Evolutionary conservation across 2,113 vertebrate species (phyloP), one percentile per base, ranked within the genome.

Genomic region (Rhagologus leucostigma): DNA sequence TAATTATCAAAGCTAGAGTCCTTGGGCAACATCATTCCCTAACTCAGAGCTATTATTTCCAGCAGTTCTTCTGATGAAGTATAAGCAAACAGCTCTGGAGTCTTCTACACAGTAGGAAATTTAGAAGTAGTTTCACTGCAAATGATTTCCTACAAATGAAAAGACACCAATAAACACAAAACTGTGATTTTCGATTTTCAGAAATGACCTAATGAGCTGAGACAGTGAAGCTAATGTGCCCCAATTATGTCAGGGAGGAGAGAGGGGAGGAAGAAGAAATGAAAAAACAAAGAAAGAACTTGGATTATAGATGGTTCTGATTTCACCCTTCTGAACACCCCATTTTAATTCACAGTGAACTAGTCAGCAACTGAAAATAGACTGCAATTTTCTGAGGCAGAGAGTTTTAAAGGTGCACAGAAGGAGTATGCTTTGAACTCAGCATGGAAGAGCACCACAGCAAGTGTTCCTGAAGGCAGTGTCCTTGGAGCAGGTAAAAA

Each of bases 151-250:
- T 90, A 62, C 70, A 74, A 93, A 74, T 90, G 65, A 91, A 89
- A 94, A 93, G 65, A 30, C 35, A 84, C 50, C 76, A 92, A 74
- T 80, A 93, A 93, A 89, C 55, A 81, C 21, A 84, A 84, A 92
- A 91, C 53, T 46, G 71, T 82, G 89, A 71, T 75, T 95, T 95
- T 85, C 2, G 0, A 69, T 90, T 94, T 96, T 94, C 84, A 82
- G 70, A 91, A 93, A 92, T 89, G 69, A 86, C 82, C 95, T 93
- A 93, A 95, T 84, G 91, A 94, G 87, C 74, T 46, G 52, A 95
- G 86, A 89, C 57, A 92, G 84, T 67, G 84, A 95, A 73, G 78
- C 16, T 93, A 96, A 94, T 83, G 44, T 84, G 93, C 12, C 79
- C 95, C 85, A 97, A 46, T 94, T 95, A 94, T 49, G 71, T 75